phyloP scores from a whole-genome alignment of 2,888 invertebrate species.

The Ennomos erosarius region DNA sequence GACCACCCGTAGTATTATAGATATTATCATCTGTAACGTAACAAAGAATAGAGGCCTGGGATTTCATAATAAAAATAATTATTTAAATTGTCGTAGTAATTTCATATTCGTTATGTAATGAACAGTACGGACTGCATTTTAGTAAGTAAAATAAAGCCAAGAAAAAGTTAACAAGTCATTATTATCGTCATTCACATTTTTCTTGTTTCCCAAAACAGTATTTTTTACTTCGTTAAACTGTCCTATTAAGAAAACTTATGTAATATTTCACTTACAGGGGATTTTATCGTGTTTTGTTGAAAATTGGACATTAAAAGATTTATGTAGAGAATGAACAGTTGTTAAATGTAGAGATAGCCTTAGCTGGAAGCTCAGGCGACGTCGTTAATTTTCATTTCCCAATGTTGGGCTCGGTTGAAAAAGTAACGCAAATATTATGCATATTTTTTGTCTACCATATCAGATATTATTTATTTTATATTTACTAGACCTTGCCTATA shows the following conservation, averaged over 20 bases:
- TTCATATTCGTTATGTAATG: conserved; percentile 15
- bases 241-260: conserved; percentile 34
- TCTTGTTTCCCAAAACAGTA: conserved; percentile 31
- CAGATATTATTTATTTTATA: no score
- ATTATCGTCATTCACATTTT: conserved; percentile 26
- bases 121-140: conserved; percentile 16
- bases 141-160: conserved; percentile 13
- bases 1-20: no score
- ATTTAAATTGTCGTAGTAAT: no score
- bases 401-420: neutral
- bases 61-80: neutral
- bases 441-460: no score
- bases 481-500: no score
- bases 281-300: conserved; percentile 19
- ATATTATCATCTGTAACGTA: no score
- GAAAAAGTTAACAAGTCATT: conserved; percentile 30
- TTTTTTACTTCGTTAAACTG: conserved; percentile 34
- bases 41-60: no score
- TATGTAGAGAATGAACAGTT: conserved; percentile 22
- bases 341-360: conserved; percentile 9
- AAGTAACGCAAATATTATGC: no score
- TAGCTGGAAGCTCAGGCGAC: neutral
- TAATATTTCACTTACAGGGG: conserved; percentile 26
- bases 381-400: neutral
- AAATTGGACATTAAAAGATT: conserved; percentile 23